Percentiles rank a stretch among this genome's conserved stretches.
Evolutionary conservation across 1,140 invertebrate genomes (phyloP).

Genomic region (Aethina tumida): DNA sequence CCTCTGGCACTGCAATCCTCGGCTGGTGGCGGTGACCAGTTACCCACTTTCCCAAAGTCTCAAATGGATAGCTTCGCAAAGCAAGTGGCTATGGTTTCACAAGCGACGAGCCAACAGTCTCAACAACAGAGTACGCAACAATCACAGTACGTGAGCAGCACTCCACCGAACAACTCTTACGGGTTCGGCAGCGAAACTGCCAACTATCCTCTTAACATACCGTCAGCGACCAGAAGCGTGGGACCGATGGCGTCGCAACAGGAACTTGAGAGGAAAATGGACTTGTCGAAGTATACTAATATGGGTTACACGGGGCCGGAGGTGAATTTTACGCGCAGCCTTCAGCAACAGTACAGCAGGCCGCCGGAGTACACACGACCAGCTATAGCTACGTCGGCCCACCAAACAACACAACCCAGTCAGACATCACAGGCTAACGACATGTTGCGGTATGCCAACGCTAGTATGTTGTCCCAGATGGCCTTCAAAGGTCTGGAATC

Average conservation of each 20-base stretch:
- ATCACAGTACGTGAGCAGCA: constrained; percentile 2
- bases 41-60: background rate
- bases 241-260: constrained; percentile 6
- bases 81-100: background rate
- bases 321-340: constrained; percentile 19
- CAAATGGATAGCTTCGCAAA: no score
- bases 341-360: constrained; percentile 22
- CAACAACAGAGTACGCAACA: constrained; percentile 4
- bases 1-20: constrained; percentile 7
- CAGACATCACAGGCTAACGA: constrained; percentile 11
- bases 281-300: constrained; percentile 31
- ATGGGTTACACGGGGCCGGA: constrained; percentile 30
- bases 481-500: constrained; percentile 17
- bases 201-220: constrained; percentile 18
- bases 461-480: constrained; percentile 11
- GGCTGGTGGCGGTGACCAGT: background rate
- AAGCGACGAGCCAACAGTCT: constrained; percentile 4
- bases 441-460: constrained; percentile 14
- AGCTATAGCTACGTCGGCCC: constrained; percentile 13
- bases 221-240: no score
- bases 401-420: constrained; percentile 11
- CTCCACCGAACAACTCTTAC: background rate
- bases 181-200: constrained; percentile 8
- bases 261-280: constrained; percentile 22
- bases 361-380: constrained; percentile 18